phyloP scores from a whole-genome alignment of 2,888 invertebrate genomes.

The Leptopilina myrica region DNA sequence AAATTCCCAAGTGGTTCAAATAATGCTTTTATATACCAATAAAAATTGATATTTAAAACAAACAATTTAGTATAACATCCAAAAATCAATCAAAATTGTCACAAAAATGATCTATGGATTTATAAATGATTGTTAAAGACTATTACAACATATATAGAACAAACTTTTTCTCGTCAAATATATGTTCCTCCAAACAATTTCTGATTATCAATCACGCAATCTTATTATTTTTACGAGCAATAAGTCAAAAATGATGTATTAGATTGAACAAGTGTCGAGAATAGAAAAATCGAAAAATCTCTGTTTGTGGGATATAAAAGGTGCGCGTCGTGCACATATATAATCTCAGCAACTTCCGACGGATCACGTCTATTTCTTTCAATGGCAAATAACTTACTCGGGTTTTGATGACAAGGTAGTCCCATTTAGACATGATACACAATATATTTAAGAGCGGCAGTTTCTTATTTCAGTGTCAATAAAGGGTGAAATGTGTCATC shows the following conservation, averaged over 20 bases:
- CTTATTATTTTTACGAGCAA: background rate
- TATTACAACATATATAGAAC: no score
- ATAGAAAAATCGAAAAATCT: background rate
- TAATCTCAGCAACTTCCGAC: slow-evolving; percentile 56
- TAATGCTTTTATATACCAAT: no score
- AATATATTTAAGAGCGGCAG: slow-evolving; percentile 52
- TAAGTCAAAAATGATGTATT: no score
- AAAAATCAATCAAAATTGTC: no score
- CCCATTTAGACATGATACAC: slow-evolving; percentile 54
- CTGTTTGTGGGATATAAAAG: background rate
- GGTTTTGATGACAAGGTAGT: slow-evolving; percentile 44
- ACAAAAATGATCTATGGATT: no score
- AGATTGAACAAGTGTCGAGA: no score
- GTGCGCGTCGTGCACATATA: slow-evolving; percentile 3
- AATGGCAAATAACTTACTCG: slow-evolving; percentile 24
- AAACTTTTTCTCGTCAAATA: no score
- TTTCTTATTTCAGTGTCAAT: slow-evolving; percentile 63
- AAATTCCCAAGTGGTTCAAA: no score
- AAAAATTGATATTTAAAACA: no score
- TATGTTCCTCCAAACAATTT: no score
- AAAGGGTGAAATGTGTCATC: slow-evolving; percentile 36
- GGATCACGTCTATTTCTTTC: slow-evolving; percentile 60
- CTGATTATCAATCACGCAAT: background rate
- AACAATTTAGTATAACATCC: no score
- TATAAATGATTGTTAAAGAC: no score